phyloP scores from a whole-genome alignment of 2,113 vertebrate species.

The Equus quagga region DNA sequence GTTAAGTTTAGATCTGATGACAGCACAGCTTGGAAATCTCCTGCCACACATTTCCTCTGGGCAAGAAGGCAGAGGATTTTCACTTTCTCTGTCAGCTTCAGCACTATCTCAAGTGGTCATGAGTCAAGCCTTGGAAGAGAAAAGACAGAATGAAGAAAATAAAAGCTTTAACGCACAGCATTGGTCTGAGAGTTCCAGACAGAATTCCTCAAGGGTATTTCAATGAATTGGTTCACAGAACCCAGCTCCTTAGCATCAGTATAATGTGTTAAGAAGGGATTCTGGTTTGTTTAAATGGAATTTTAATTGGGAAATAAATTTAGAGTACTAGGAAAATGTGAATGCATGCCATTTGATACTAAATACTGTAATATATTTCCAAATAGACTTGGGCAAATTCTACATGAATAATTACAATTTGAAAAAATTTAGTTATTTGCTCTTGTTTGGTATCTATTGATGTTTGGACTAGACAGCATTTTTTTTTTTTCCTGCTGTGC shows the following conservation, averaged over 20 bases:
- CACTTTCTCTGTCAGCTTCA: conserved; percentile 74
- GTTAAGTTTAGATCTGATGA: conserved; percentile 81
- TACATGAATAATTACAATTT: not conserved
- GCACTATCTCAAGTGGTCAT: conserved; percentile 69
- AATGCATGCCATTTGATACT: not conserved
- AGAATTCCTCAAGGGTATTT: conserved; percentile 52
- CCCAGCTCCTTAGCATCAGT: not conserved
- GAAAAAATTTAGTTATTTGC: not conserved
- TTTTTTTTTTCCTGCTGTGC: not conserved
- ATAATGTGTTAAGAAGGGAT: not conserved
- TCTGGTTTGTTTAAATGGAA: not conserved
- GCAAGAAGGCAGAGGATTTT: conserved; percentile 61
- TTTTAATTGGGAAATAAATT: conserved; percentile 42
- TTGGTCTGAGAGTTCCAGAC: conserved; percentile 10
- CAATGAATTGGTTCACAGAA: conserved; percentile 47
- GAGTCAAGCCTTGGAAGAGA: conserved; percentile 47
- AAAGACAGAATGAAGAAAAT: conserved; percentile 65
- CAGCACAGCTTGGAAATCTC: conserved; percentile 74
- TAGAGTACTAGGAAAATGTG: not conserved
- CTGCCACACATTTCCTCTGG: conserved; percentile 73
- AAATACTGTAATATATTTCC: not conserved
- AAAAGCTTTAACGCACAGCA: not conserved
- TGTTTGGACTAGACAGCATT: not conserved
- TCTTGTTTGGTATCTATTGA: not conserved
- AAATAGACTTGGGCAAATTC: not conserved